Evolutionary conservation across 2,113 vertebrate genomes (phyloP).

Genomic region (Pimephales promelas): DNA sequence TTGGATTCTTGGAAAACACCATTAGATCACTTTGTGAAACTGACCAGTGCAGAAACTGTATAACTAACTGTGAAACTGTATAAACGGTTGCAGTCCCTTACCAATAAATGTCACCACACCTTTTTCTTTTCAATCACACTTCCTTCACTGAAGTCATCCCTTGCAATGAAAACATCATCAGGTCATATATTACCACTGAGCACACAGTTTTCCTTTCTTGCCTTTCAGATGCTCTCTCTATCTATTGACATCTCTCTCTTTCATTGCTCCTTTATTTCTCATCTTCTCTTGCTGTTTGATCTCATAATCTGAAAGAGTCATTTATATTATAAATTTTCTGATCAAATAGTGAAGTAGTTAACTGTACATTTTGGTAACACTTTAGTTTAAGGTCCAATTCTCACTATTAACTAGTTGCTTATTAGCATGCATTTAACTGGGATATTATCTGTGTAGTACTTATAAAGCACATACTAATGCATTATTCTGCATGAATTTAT

Average conservation of each 20-base stretch:
- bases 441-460: too few relatives aligned
- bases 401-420: too few relatives aligned
- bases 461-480: too few relatives aligned
- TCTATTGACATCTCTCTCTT: conserved; percentile 10
- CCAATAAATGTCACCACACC: conserved; percentile 34
- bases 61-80: conserved; percentile 2
- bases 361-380: not conserved
- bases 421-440: too few relatives aligned
- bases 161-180: conserved; percentile 46
- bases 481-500: too few relatives aligned
- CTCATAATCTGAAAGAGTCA: not conserved
- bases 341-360: not conserved
- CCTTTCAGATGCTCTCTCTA: not conserved
- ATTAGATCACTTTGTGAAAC: not conserved
- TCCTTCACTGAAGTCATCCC: conserved; percentile 41
- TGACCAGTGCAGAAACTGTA: too few relatives aligned
- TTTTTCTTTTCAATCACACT: not conserved
- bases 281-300: not conserved
- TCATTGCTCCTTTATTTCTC: conserved; percentile 17
- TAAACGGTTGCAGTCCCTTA: not conserved
- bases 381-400: too few relatives aligned
- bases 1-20: not conserved
- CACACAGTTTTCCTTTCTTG: not conserved
- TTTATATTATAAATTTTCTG: not conserved
- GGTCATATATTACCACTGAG: conserved; percentile 36